Evolutionary conservation across 2,797 vertebrate genomes (phyloP).

Genomic region (Forpus xanthops): DNA sequence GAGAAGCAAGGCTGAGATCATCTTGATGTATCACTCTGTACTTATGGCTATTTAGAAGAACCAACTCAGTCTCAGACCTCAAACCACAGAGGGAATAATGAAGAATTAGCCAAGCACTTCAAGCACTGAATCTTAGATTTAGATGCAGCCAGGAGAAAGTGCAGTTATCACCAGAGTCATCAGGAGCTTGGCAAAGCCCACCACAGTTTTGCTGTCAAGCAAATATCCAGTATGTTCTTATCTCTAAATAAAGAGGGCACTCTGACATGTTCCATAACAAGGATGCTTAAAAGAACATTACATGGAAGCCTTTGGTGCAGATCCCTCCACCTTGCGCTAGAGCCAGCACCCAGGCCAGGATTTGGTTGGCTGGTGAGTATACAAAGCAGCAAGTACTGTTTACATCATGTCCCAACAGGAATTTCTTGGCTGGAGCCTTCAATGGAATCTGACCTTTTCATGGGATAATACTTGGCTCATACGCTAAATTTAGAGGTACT

Average conservation of each 20-base stretch:
- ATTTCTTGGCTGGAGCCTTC: not conserved
- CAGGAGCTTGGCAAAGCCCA: not conserved
- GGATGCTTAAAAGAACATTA: not conserved
- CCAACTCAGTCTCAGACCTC: not conserved
- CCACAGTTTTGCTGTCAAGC: not conserved
- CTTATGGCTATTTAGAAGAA: not conserved
- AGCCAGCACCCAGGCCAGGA: not conserved
- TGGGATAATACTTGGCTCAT: slow-evolving; percentile 18
- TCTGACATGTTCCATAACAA: not conserved
- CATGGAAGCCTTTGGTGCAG: not conserved
- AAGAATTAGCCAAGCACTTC: not conserved
- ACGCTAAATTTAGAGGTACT: not conserved
- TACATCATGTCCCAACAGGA: not conserved
- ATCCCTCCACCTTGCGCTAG: not conserved
- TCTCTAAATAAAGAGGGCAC: not conserved
- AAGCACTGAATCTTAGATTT: not conserved
- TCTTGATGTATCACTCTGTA: not conserved
- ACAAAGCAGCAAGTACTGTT: slow-evolving; percentile 12
- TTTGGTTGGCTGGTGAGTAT: not conserved
- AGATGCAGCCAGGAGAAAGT: not conserved
- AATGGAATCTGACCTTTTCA: slow-evolving; percentile 33
- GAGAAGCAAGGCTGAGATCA: not conserved
- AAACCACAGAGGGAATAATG: not conserved
- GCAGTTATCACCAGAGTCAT: not conserved
- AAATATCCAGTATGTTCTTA: not conserved